Base-by-base conservation (phyloP, 1,140 invertebrate genomes). In the Berghia stephanieae region DNA sequence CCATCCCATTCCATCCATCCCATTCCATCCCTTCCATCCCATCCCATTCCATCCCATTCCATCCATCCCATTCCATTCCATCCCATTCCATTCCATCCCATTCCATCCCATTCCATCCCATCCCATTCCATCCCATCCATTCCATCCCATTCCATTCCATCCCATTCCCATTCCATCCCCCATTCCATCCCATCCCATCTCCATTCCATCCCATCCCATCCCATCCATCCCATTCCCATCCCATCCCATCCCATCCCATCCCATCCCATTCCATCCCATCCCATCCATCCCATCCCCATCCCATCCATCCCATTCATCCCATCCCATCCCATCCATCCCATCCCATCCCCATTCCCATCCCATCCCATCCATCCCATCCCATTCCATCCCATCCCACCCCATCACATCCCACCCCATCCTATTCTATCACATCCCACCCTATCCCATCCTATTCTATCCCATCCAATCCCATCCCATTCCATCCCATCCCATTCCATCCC, bases 51-150 rank as follows among this genome's bases (percentile, higher is more conserved):
- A 79, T 72, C 44, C 77, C 77, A 72, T 79, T 42, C 78, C 55
- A 79, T 79, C 44, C 76, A 79, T 79, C 57, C 77, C 71, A 79
- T 79, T 57, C 77, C 71, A 79, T 78, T 42, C 76, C 42, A 79
- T 79, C 57, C 77, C 77, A 79, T 79, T 46, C 77, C 42, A 79
- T 72, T 31, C 66, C 77, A 79, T 79, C 27, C 49, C 71, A 79
- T 79, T 46, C 78, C 78, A 71, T 79, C 44, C 77, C 77, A 79
- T 79, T 46, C 27, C 36, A 71, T 79, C 72, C 76, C 75, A 78
- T 79, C 75, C 31, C 36, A 71, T 79, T 46, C 78, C 57, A 79
- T 79, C 44, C 78, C 34, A 79, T n/a, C 57, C 27, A 63, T 63
- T 27, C 57, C 57, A 27, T 63, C 24, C 57, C 57, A 63, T 27